phyloP scores from a whole-genome alignment of 2,113 vertebrate species.

The Mustela nigripes region DNA sequence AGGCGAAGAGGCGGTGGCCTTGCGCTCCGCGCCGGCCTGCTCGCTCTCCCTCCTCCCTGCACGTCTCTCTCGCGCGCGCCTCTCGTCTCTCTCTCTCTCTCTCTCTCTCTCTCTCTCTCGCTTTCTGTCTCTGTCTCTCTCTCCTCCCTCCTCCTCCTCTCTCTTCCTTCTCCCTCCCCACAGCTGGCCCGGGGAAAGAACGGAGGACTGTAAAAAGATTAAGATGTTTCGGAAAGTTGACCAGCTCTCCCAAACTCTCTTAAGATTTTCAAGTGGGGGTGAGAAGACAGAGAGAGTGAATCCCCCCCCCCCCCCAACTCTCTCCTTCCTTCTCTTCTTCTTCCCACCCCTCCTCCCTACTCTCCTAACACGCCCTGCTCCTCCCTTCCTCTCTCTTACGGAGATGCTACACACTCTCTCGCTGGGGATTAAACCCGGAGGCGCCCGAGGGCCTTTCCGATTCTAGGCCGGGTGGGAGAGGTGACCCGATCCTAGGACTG shows the following conservation, averaged over 20 bases:
- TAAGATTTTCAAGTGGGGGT: conserved; percentile 88
- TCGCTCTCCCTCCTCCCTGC: conserved; percentile 79
- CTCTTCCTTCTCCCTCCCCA: conserved; percentile 79
- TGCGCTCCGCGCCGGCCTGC: conserved; percentile 76
- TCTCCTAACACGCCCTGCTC: conserved; percentile 46
- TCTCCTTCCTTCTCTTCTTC: conserved; percentile 69
- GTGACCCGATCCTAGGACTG: not conserved
- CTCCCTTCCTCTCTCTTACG: conserved; percentile 61
- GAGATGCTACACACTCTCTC: conserved; percentile 83
- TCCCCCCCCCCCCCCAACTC: not conserved
- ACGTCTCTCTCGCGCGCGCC: not conserved
- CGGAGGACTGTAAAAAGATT: conserved; percentile 91
- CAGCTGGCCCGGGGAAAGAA: conserved; percentile 91
- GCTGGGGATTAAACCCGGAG: not conserved
- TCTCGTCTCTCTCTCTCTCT: conserved; percentile 69
- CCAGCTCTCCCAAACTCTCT: conserved; percentile 91
- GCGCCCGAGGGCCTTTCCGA: not conserved
- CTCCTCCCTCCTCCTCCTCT: not conserved
- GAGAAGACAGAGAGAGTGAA: conserved; percentile 79
- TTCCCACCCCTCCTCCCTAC: not conserved
- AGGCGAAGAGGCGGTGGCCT: conserved; percentile 60
- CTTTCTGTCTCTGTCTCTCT: conserved; percentile 21
- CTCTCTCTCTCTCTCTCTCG: conserved; percentile 73
- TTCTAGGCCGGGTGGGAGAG: not conserved
- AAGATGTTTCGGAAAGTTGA: conserved; percentile 95